Evolutionary conservation across 2,888 invertebrate genomes (phyloP), one percentile per base, ranked within the genome.

Genomic region (Apamea anceps): DNA sequence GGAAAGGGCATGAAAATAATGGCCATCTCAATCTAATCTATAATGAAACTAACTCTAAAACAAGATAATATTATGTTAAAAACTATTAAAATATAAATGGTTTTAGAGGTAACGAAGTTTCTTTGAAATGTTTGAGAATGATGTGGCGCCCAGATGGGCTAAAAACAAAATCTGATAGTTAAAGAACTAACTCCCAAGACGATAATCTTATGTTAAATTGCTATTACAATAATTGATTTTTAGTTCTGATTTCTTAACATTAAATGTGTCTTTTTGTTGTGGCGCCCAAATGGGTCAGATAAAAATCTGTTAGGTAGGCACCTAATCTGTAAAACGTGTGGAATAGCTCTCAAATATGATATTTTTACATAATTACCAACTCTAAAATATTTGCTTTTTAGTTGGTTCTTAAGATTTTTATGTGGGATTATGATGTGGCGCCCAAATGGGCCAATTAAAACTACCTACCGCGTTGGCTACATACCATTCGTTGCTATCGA

Each of bases 381-480:
- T n/a, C 0, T n/a, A 51, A 37, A 51, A 51, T 74, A 37, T n/a
- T 37, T n/a, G 21, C 2, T 8, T 8, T 48, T 2, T 2, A 8
- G 8, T 42, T 21, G 18, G 32, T 63, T 21, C 2, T 6, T 15
- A 4, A 1, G 2, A 15, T 51, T 51, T 28, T 0, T 45, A n/a
- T 37, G 8, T 21, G 7, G 18, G n/a, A 25, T 13, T 10, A 60
- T 18, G 18, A 28, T 21, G 37, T 81, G 67, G 66, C 60, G 48
- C 48, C 51, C 48, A 66, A 12, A 15, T 73, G 21, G 66, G 48
- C 21, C 42, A 42, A 80, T 32, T 57, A 37, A 80, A 79, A 63
- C 15, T 15, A 48, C 48, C 48, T 15, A 51, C 15, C 15, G 15
- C 15, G 15, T 45, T 79, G 12, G 15, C 12, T 18, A 15, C 21